Percentiles rank a stretch among this genome's conserved stretches.
Conservation (phyloP, 2,113 vertebrate species). For the Hiodon alosoides region DNA sequence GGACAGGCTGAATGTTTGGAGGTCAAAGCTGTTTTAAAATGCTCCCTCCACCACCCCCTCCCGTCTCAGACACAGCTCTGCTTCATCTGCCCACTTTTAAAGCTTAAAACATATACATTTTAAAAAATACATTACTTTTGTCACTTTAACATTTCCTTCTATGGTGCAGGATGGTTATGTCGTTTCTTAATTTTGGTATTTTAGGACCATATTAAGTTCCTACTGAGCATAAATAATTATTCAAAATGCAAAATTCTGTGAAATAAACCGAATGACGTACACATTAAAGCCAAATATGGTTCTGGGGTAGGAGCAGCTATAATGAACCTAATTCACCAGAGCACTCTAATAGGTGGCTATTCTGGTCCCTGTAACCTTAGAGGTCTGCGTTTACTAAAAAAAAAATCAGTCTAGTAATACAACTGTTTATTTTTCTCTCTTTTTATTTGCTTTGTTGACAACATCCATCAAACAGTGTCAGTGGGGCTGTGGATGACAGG, state of each 20-base stretch:
- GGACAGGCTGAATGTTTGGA: constrained; percentile 60
- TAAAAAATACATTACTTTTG: constrained; percentile 12
- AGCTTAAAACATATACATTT: neutral
- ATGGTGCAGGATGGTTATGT: neutral
- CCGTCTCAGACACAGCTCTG: neutral
- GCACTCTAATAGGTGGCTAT: neutral
- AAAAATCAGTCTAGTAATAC: neutral
- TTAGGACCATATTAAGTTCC: constrained; percentile 14
- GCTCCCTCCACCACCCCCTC: constrained; percentile 43
- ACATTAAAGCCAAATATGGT: neutral
- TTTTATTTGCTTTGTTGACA: constrained; percentile 17
- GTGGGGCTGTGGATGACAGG: constrained; percentile 16
- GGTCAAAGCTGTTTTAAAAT: constrained; percentile 54
- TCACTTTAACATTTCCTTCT: constrained; percentile 9
- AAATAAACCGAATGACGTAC: neutral
- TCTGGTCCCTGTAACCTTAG: neutral
- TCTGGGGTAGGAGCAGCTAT: neutral
- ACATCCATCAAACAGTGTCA: constrained; percentile 25
- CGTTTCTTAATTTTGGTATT: constrained; percentile 8
- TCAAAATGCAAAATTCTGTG: neutral
- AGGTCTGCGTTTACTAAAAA: neutral
- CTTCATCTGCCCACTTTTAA: constrained; percentile 6
- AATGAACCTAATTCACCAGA: neutral
- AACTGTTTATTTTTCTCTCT: constrained; percentile 3
- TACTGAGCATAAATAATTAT: constrained; percentile 11